These are phyloP conservation scores for Druon quercuslanigerum DNA, from an alignment of 1,140 invertebrate genomes.

Conservation along the genomic window DNA sequence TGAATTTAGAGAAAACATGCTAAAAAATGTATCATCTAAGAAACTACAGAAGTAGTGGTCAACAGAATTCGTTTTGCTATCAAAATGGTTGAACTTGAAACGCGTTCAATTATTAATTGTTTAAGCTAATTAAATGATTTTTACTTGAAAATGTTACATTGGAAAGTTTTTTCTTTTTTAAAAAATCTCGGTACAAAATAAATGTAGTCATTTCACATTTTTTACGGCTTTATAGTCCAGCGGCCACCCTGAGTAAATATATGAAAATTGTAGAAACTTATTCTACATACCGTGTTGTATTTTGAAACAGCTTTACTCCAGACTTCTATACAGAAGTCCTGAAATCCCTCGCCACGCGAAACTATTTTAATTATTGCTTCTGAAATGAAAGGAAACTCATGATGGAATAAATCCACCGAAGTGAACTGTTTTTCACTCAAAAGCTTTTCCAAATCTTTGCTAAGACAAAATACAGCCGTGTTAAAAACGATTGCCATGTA, in stretches of 20 bases:
- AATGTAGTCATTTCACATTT: too few species aligned
- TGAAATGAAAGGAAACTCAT: slow-evolving; percentile 47
- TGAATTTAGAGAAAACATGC: too few species aligned
- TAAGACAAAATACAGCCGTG: slow-evolving; percentile 47
- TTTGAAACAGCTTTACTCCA: slow-evolving; percentile 44
- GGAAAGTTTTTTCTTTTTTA: too few species aligned
- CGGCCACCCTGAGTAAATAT: not conserved
- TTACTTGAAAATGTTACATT: too few species aligned
- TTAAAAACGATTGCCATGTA: slow-evolving; percentile 54
- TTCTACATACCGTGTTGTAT: slow-evolving; percentile 49
- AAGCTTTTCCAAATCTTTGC: slow-evolving; percentile 42
- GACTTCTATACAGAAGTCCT: slow-evolving; percentile 45
- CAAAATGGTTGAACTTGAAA: too few species aligned
- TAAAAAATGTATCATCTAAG: too few species aligned
- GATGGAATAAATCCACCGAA: slow-evolving; percentile 30
- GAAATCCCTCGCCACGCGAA: slow-evolving; percentile 41
- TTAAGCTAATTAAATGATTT: too few species aligned
- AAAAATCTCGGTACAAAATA: too few species aligned
- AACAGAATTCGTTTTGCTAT: too few species aligned
- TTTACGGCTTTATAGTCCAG: too few species aligned
- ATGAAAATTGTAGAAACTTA: not conserved
- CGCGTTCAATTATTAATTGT: too few species aligned
- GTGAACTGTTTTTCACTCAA: slow-evolving; percentile 33
- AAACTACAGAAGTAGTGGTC: too few species aligned
- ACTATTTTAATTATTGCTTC: slow-evolving; percentile 49